Conservation (phyloP, 2,888 invertebrate genomes). For the Bombylius major region DNA sequence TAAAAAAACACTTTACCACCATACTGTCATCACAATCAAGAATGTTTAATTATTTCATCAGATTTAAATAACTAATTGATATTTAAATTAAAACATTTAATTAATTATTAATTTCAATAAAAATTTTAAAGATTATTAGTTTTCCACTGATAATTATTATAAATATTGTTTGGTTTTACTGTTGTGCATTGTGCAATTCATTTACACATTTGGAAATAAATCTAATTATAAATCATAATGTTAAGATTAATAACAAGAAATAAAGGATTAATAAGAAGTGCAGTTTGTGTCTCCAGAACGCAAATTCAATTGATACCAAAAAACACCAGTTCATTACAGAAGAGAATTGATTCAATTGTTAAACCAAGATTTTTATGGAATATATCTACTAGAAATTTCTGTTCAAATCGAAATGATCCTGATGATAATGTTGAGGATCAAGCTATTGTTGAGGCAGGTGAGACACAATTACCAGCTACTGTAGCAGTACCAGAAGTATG, state of each 20-base stretch:
- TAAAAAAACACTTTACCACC: too few species aligned
- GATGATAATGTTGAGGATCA: background rate
- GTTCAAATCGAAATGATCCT: background rate
- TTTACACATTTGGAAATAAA: too few species aligned
- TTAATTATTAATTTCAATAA: too few species aligned
- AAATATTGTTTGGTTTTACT: too few species aligned
- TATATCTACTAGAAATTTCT: background rate
- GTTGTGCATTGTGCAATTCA: too few species aligned
- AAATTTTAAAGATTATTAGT: too few species aligned
- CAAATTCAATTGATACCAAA: background rate
- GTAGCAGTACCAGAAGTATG: slow-evolving; percentile 92
- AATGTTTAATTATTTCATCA: too few species aligned
- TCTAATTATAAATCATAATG: background rate
- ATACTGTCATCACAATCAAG: too few species aligned
- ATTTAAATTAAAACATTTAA: too few species aligned
- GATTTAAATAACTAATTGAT: too few species aligned
- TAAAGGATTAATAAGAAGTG: background rate
- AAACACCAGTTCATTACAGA: background rate
- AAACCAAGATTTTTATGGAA: background rate
- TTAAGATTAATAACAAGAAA: background rate
- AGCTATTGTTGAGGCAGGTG: slow-evolving; percentile 1
- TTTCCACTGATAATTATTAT: too few species aligned
- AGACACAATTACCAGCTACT: slow-evolving; percentile 57
- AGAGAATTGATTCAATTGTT: background rate
- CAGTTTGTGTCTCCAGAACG: background rate